Percentiles rank a stretch among this genome's conserved stretches.
These are phyloP conservation scores for Pocillopora grandis DNA, from an alignment of 92 coral and sea anemone species.

Conservation along the genomic window DNA sequence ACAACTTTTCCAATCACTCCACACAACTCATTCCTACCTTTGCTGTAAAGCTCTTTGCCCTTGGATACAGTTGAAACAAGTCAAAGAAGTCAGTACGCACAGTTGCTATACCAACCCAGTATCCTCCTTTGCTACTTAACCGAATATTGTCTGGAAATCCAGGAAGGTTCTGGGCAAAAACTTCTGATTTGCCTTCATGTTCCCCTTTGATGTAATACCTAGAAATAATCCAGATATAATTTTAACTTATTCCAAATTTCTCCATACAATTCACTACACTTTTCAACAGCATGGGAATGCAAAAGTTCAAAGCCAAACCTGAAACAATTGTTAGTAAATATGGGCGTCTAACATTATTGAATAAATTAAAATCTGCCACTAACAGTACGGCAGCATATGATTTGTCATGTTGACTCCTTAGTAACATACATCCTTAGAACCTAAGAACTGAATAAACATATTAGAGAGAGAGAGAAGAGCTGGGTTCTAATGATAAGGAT, in stretches of 20 bases:
- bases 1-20: too few relatives aligned
- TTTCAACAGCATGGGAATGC: too few relatives aligned
- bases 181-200: conserved; percentile 77
- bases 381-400: too few relatives aligned
- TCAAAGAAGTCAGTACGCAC: conserved; percentile 54
- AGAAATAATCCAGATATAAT: background rate
- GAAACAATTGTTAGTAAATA: too few relatives aligned
- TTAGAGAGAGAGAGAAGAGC: background rate
- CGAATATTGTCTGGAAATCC: conserved; percentile 88
- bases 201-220: conserved; percentile 82
- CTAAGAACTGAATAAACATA: background rate
- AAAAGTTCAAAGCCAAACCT: background rate
- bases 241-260: background rate
- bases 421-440: background rate
- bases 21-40: conserved; percentile 45
- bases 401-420: too few relatives aligned
- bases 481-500: too few relatives aligned
- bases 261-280: too few relatives aligned
- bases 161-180: conserved; percentile 82
- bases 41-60: conserved; percentile 59
- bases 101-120: conserved; percentile 73
- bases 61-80: conserved; percentile 54
- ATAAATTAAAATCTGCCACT: too few relatives aligned
- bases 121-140: conserved; percentile 75
- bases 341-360: too few relatives aligned